Evolutionary conservation across 2,113 vertebrate species (phyloP).

Genomic region (Trematomus loennbergii): DNA sequence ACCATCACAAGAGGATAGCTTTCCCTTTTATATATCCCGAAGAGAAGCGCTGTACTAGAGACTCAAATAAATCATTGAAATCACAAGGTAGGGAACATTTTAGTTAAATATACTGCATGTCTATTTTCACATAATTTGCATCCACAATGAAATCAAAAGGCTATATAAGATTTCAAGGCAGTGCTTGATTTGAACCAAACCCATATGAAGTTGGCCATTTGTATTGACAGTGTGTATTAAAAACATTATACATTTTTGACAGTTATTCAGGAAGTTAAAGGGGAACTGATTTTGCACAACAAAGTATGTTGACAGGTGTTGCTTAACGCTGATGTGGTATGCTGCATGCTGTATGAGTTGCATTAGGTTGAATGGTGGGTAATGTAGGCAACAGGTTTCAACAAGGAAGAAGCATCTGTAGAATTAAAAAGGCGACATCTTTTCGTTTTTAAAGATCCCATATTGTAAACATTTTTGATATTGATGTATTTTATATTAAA

Average conservation of each 20-base stretch:
- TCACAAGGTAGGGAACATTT: constrained; percentile 11
- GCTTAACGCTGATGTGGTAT: background rate
- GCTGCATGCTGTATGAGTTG: background rate
- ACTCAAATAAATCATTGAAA: constrained; percentile 21
- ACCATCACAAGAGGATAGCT: constrained; percentile 21
- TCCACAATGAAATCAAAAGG: background rate
- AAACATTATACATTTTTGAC: background rate
- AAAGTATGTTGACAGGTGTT: constrained; percentile 1
- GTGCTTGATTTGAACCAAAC: background rate
- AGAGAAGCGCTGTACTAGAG: background rate
- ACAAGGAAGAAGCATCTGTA: background rate
- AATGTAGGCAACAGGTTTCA: background rate
- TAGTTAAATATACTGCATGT: constrained; percentile 1
- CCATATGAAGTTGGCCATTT: background rate
- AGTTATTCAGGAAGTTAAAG: background rate
- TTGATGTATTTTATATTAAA: too few species aligned
- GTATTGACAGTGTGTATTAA: background rate
- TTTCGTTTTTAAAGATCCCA: background rate
- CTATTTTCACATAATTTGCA: background rate
- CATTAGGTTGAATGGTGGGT: background rate
- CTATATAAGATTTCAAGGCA: background rate
- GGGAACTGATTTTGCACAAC: background rate
- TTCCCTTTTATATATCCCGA: constrained; percentile 30
- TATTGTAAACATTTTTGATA: background rate
- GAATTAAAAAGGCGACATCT: too few species aligned